Evolutionary conservation across 2,113 vertebrate species (phyloP), one percentile per base, ranked within the genome.

Genomic region (Plecotus auritus): DNA sequence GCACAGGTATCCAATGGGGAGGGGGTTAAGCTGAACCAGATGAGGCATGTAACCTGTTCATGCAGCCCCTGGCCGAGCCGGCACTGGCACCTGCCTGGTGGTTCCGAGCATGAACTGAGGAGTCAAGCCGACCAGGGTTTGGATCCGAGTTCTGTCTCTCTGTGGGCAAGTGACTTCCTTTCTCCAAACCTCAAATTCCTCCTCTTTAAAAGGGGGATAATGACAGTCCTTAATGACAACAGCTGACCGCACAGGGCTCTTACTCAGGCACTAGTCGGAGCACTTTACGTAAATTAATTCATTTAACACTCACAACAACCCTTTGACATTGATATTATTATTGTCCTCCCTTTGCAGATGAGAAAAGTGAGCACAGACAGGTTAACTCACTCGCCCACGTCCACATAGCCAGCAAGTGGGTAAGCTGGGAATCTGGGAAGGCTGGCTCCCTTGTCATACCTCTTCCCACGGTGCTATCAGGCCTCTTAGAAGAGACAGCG

Each of bases 131-230:
- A 78, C 42, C 69, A 59, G 80, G 67, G 83, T 81, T 76, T 93
- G 93, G 74, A 94, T 47, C 45, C 30, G 30, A 78, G 28, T 42
- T 22, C 47, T 49, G 80, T 80, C 20, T 95, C 45, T 87, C 78
- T 83, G 69, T 22, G 73, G 89, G 64, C 85, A 74, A 95, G 49
- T 86, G 85, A 94, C 82, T 77, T 95, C 51, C 70, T 91, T 96
- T 96, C 94, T 93, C 74, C 40, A 93, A 83, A 85, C 91, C 85
- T 97, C 95, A 91, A 94, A 93, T 91, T 91, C 87, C 85, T 88
- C 66, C 74, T 85, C 78, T 85, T n/a, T n/a, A 13, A 70, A 83
- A 70, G 74, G 49, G 26, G 51, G 51, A 45, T 91, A 77, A 74
- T 56, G 64, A 85, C 11, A 67, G 45, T 47, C 64, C 56, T 69